phyloP scores from a whole-genome alignment of 2,797 vertebrate genomes.

The Lutjanus campechanus region DNA sequence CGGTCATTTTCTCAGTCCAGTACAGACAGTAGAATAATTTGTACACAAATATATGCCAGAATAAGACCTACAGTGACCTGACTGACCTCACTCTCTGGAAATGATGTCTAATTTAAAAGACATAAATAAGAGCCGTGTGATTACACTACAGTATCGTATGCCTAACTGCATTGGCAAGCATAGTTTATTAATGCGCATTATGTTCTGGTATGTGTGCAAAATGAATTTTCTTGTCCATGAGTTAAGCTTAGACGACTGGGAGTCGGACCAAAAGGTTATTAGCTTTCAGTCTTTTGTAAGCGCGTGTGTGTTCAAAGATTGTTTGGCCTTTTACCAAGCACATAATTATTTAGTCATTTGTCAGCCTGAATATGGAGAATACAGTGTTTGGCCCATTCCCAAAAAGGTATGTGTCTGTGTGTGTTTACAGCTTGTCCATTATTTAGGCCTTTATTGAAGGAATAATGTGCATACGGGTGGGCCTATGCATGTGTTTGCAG shows the following conservation, averaged over 20 bases:
- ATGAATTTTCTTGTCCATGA: background rate
- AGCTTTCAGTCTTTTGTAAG: conserved; percentile 4
- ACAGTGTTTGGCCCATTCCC: conserved; percentile 21
- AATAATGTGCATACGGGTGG: conserved; percentile 16
- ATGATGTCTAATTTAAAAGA: background rate
- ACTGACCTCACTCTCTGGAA: background rate
- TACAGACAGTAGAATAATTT: too few species aligned
- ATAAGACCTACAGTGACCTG: background rate
- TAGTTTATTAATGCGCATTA: background rate
- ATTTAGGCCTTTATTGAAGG: conserved; percentile 34
- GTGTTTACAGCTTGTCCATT: conserved; percentile 29
- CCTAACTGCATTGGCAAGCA: background rate
- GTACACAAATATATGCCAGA: too few species aligned
- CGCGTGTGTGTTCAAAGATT: conserved; percentile 9
- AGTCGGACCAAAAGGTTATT: conserved; percentile 10
- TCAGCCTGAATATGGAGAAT: conserved; percentile 31
- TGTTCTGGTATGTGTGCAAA: background rate
- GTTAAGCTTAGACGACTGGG: background rate
- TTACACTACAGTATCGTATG: background rate
- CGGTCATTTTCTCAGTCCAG: too few species aligned
- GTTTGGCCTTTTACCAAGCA: conserved; percentile 38
- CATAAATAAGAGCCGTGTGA: background rate
- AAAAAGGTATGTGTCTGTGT: conserved; percentile 5
- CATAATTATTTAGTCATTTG: conserved; percentile 39
- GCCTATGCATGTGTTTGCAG: conserved; percentile 23